These are phyloP conservation scores for Charanyca ferruginea DNA, from an alignment of 2,888 invertebrate genomes.

Conservation along the genomic window DNA sequence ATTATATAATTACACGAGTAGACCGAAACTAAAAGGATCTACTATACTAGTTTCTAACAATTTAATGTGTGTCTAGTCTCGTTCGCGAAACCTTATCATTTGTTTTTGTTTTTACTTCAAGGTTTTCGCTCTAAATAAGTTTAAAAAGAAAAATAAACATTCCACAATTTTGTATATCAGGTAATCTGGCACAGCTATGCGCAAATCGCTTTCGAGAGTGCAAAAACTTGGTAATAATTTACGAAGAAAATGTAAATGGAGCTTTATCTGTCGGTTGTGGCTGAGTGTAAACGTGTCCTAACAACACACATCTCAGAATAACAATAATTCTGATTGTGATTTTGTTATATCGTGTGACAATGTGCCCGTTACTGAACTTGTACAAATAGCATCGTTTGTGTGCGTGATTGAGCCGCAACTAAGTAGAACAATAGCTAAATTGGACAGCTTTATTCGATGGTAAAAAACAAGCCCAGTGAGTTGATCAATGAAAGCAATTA, in stretches of 20 bases:
- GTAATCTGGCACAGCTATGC: slow-evolving; percentile 37
- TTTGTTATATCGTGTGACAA: slow-evolving; percentile 56
- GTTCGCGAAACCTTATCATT: slow-evolving; percentile 42
- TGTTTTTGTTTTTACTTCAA: slow-evolving; percentile 34
- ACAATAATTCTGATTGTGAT: slow-evolving; percentile 60
- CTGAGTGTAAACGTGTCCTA: slow-evolving; percentile 39
- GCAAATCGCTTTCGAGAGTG: slow-evolving; percentile 29
- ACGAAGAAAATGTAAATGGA: slow-evolving; percentile 35
- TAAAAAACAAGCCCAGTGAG: slow-evolving; percentile 35
- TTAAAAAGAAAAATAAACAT: slow-evolving; percentile 28
- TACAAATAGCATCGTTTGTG: slow-evolving; percentile 42
- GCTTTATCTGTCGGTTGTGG: neutral
- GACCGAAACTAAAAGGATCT: too few relatives aligned
- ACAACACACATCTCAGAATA: slow-evolving; percentile 53
- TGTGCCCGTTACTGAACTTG: slow-evolving; percentile 57
- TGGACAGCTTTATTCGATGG: slow-evolving; percentile 36
- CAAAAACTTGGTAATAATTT: slow-evolving; percentile 40
- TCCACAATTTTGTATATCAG: slow-evolving; percentile 32
- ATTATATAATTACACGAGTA: too few relatives aligned
- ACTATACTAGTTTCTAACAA: neutral
- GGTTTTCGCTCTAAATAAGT: slow-evolving; percentile 30
- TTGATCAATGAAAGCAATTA: slow-evolving; percentile 47
- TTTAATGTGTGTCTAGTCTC: slow-evolving; percentile 38
- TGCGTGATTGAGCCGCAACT: slow-evolving; percentile 37
- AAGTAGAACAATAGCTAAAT: slow-evolving; percentile 57